phyloP scores from a whole-genome alignment of 2,797 vertebrate species.

The Peromyscus melanophrys region DNA sequence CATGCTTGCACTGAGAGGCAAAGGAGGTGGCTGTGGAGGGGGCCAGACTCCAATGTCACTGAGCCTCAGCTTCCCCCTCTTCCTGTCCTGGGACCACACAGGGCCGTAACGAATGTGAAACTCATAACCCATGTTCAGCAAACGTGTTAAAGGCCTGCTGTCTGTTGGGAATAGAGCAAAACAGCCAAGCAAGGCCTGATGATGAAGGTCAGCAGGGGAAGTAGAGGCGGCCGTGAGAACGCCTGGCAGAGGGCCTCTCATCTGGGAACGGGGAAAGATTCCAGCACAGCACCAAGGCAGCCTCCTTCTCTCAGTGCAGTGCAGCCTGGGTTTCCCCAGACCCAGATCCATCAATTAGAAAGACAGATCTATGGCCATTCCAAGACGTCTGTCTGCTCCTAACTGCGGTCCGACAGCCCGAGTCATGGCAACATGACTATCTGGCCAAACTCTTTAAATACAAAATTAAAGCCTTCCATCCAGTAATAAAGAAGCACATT shows the following conservation, averaged over 20 bases:
- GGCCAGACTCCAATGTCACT: neutral
- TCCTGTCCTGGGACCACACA: neutral
- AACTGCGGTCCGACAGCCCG: neutral
- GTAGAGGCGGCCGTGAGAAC: neutral
- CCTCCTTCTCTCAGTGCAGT: neutral
- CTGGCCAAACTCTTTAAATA: slow-evolving; percentile 61
- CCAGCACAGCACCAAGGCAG: too few relatives aligned
- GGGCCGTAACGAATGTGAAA: neutral
- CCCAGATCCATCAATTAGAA: neutral
- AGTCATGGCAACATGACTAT: slow-evolving; percentile 13
- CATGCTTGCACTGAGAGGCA: neutral
- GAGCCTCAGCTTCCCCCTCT: neutral
- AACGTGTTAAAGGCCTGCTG: neutral
- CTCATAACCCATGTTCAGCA: neutral
- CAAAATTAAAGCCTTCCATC: slow-evolving; percentile 66
- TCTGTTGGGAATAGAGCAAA: too few relatives aligned
- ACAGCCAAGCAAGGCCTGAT: accelerated
- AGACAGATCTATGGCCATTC: neutral
- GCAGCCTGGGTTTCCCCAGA: neutral
- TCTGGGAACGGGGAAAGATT: neutral
- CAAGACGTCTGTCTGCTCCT: slow-evolving; percentile 23
- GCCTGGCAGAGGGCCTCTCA: neutral
- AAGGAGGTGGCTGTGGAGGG: accelerated
- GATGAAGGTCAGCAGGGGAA: neutral
- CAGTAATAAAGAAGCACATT: slow-evolving; percentile 68